These are phyloP conservation scores for Agriopis marginaria DNA, from an alignment of 2,888 invertebrate genomes.

Conservation along the genomic window DNA sequence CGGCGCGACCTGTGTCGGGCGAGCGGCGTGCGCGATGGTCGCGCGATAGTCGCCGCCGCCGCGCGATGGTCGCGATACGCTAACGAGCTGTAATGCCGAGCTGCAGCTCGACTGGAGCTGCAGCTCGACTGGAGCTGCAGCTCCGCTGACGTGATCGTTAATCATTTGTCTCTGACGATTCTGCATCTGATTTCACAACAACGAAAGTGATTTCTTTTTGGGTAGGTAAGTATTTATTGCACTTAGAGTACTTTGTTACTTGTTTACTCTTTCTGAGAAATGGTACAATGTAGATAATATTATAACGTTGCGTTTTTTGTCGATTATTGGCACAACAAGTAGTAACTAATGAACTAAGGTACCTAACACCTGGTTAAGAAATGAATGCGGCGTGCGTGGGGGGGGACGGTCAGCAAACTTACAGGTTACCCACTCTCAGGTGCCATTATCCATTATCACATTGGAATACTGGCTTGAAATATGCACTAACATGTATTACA, in stretches of 20 bases:
- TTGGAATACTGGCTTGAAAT: too few species aligned
- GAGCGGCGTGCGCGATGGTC: neutral
- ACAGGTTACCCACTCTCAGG: too few species aligned
- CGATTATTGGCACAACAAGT: too few species aligned
- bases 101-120: conserved; percentile 1
- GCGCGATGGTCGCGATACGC: conserved; percentile 28
- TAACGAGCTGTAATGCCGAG: conserved; percentile 37
- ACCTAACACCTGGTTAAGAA: too few species aligned
- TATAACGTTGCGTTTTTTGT: too few species aligned
- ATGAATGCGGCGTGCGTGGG: too few species aligned
- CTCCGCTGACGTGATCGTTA: conserved; percentile 1
- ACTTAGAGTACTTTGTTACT: too few species aligned
- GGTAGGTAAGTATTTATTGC: too few species aligned
- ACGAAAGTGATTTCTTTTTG: neutral
- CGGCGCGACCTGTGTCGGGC: neutral
- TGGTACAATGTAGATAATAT: neutral
- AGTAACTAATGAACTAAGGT: too few species aligned
- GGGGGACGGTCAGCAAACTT: too few species aligned
- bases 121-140: conserved; percentile 1
- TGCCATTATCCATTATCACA: too few species aligned
- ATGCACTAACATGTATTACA: too few species aligned
- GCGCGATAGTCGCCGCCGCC: neutral
- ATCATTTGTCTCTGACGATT: conserved; percentile 13
- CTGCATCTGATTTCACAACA: conserved; percentile 7
- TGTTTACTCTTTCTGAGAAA: neutral